Percentiles rank a stretch among this genome's conserved stretches.
These are phyloP conservation scores for Pituophis catenifer DNA, from an alignment of 2,113 vertebrate genomes.

Conservation along the genomic window DNA sequence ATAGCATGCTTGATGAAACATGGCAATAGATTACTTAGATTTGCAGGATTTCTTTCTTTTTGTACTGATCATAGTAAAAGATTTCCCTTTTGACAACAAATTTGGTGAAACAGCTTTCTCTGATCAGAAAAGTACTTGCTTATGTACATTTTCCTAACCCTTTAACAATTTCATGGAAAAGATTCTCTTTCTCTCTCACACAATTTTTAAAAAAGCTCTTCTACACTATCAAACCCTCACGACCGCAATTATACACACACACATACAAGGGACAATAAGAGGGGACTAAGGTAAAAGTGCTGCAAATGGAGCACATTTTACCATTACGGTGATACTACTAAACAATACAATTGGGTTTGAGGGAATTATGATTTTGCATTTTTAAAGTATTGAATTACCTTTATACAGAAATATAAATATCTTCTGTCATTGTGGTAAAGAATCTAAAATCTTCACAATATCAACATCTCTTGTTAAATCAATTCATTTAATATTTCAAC, in stretches of 20 bases:
- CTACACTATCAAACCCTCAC: too few species aligned
- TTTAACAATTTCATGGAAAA: not conserved
- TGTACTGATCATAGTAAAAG: not conserved
- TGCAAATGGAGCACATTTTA: not conserved
- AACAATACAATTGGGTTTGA: not conserved
- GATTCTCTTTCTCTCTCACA: not conserved
- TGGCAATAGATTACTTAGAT: not conserved
- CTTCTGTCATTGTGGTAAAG: not conserved
- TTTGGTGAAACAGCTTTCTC: not conserved
- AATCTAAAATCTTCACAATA: not conserved
- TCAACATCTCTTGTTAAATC: not conserved
- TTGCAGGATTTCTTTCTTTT: not conserved
- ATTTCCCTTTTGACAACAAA: not conserved
- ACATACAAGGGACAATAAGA: too few species aligned
- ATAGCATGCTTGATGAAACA: not conserved
- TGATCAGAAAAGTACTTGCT: not conserved
- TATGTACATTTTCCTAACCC: not conserved
- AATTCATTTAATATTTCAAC: not conserved
- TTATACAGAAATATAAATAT: not conserved
- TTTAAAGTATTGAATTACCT: not conserved
- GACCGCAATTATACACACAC: too few species aligned
- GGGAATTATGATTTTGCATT: not conserved
- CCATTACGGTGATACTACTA: not conserved
- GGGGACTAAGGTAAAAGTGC: too few species aligned
- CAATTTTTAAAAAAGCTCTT: too few species aligned